phyloP scores from a whole-genome alignment of 2,888 invertebrate genomes.

The Autographa pulchrina region DNA sequence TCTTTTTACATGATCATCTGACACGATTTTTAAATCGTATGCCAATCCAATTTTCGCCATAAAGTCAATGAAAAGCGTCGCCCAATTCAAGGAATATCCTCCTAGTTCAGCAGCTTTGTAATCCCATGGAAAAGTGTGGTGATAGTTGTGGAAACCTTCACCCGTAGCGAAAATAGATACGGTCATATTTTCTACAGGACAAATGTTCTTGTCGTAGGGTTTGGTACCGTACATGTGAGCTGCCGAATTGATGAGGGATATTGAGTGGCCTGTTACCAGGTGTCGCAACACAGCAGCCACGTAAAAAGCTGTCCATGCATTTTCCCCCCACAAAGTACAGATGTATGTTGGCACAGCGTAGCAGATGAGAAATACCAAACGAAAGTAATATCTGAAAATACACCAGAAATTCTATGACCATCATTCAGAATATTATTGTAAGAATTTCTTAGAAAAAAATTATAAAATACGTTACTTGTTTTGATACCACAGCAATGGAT shows the following conservation, averaged over 20 bases:
- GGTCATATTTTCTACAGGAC: slow-evolving; percentile 58
- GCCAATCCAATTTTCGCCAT: slow-evolving; percentile 59
- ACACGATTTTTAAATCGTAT: slow-evolving; percentile 56
- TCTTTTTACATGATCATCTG: slow-evolving; percentile 19
- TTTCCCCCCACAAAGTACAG: background rate
- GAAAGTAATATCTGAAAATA: slow-evolving; percentile 9
- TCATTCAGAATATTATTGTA: too few relatives aligned
- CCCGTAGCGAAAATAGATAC: slow-evolving; percentile 60
- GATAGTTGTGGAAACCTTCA: slow-evolving; percentile 73
- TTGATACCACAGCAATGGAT: slow-evolving; percentile 17
- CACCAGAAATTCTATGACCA: background rate
- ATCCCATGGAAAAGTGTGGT: slow-evolving; percentile 71
- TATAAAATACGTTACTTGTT: slow-evolving; percentile 7
- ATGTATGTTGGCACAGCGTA: slow-evolving; percentile 1
- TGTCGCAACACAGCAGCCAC: slow-evolving; percentile 1
- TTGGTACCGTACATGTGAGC: slow-evolving; percentile 87
- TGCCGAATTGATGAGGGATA: background rate
- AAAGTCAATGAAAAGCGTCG: slow-evolving; percentile 58
- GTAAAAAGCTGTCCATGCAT: background rate
- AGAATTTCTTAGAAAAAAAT: too few relatives aligned
- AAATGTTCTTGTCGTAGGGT: slow-evolving; percentile 79
- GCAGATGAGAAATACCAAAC: background rate
- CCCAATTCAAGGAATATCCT: slow-evolving; percentile 44
- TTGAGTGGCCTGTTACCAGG: background rate
- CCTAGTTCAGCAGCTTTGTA: slow-evolving; percentile 69